Conservation (phyloP, 2,797 vertebrate species). For the Odontamblyopus lacepedii region DNA sequence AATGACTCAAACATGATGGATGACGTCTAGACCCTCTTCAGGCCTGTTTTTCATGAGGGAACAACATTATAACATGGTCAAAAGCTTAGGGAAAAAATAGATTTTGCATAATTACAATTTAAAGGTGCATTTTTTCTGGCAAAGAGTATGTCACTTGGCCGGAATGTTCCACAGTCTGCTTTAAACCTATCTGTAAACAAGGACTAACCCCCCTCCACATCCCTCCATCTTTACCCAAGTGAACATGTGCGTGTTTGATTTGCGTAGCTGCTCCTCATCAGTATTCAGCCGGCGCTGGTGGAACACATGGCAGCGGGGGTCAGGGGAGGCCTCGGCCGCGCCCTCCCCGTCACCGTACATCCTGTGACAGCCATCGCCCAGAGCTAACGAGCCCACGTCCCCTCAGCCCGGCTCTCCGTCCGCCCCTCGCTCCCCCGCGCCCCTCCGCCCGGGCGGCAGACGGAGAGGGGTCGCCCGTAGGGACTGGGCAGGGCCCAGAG, state of each 20-base stretch:
- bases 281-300: conserved; percentile 27
- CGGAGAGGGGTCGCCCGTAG: conserved; percentile 26
- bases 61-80: too few relatives aligned
- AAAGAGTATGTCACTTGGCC: too few relatives aligned
- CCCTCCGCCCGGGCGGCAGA: conserved; percentile 25
- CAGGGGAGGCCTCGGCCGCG: conserved; percentile 28
- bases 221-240: background rate
- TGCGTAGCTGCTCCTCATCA: conserved; percentile 26
- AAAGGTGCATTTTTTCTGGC: too few relatives aligned
- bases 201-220: too few relatives aligned
- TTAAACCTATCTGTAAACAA: too few relatives aligned
- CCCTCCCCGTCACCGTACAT: background rate
- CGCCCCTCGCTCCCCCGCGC: conserved; percentile 5
- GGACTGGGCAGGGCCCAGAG: conserved; percentile 11
- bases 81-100: too few relatives aligned
- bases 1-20: too few relatives aligned
- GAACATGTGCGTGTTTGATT: conserved; percentile 20
- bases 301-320: conserved; percentile 38
- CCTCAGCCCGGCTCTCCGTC: background rate
- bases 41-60: too few relatives aligned
- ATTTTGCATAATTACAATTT: too few relatives aligned
- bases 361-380: conserved; percentile 64
- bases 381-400: conserved; percentile 53
- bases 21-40: too few relatives aligned
- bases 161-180: too few relatives aligned